phyloP scores from a whole-genome alignment of 23 tunicate genomes.

The Botrylloides violaceus region DNA sequence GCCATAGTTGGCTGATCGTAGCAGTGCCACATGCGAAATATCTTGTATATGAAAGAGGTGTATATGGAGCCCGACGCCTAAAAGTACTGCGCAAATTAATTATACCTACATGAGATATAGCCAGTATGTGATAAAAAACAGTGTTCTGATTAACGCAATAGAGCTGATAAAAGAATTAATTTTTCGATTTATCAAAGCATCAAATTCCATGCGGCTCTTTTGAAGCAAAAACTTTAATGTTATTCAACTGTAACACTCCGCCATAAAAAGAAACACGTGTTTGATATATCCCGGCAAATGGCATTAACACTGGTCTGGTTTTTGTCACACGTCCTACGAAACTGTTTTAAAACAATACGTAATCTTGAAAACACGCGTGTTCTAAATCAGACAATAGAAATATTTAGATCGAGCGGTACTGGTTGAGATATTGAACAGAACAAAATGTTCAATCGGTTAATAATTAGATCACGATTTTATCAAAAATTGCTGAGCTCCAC shows the following conservation, averaged over 20 bases:
- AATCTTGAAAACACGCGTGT: neutral
- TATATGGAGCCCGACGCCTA: too few species aligned
- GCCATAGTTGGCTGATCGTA: too few species aligned
- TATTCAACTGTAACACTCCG: neutral
- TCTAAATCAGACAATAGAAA: neutral
- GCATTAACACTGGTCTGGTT: neutral
- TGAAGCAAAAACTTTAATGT: neutral
- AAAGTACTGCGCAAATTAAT: too few species aligned
- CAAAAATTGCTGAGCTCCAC: too few species aligned
- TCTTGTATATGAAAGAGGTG: too few species aligned
- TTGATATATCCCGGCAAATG: neutral
- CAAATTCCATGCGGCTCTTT: neutral
- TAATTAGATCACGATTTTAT: too few species aligned
- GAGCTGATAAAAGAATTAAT: neutral
- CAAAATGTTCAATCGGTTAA: too few species aligned
- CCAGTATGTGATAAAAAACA: too few species aligned
- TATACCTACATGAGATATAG: too few species aligned
- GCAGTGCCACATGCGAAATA: too few species aligned
- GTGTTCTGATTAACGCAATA: neutral
- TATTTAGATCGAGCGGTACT: neutral
- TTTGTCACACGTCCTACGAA: neutral
- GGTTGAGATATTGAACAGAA: too few species aligned
- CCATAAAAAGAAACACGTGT: neutral
- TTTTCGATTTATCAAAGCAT: neutral
- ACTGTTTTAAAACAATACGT: neutral